phyloP scores from a whole-genome alignment of 2,888 invertebrate genomes.

The Tryphoninae sp. region DNA sequence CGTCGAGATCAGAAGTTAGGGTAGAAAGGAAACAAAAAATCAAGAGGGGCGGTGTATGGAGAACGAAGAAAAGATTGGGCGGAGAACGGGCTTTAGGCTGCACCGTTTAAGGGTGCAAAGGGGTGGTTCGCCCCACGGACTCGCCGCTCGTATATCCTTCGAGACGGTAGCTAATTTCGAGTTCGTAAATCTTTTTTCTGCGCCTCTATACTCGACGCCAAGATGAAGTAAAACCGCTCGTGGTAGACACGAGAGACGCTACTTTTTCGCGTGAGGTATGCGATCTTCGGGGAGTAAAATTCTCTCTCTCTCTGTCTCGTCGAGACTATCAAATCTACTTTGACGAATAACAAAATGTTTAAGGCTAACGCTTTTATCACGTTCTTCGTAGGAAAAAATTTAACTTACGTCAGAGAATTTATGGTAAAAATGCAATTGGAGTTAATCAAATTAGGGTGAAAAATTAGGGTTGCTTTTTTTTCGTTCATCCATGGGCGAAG shows the following conservation, averaged over 20 bases:
- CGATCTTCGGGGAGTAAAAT: slow-evolving; percentile 18
- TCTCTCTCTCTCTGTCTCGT: slow-evolving; percentile 22
- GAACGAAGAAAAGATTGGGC: slow-evolving; percentile 12
- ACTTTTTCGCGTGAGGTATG: slow-evolving; percentile 9
- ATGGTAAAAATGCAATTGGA: too few relatives aligned
- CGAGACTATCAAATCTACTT: slow-evolving; percentile 31
- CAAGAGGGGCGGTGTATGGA: background rate
- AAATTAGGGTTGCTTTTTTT: too few relatives aligned
- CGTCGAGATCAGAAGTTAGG: background rate
- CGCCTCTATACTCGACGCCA: background rate
- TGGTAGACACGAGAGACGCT: slow-evolving; percentile 1
- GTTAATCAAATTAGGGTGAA: too few relatives aligned
- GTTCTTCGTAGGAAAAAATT: background rate
- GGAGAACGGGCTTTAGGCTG: slow-evolving; percentile 21
- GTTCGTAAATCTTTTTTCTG: slow-evolving; percentile 49
- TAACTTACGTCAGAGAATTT: too few relatives aligned
- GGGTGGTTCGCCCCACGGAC: slow-evolving; percentile 2
- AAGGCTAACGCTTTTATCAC: background rate
- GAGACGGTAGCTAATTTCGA: slow-evolving; percentile 45
- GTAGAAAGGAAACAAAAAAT: background rate
- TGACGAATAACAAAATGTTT: slow-evolving; percentile 5
- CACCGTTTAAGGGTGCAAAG: background rate
- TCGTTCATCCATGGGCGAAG: too few relatives aligned
- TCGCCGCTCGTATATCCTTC: slow-evolving; percentile 29
- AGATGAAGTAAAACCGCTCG: slow-evolving; percentile 30